Conservation (phyloP, 2,113 vertebrate genomes). For the Bufo gargarizans region DNA sequence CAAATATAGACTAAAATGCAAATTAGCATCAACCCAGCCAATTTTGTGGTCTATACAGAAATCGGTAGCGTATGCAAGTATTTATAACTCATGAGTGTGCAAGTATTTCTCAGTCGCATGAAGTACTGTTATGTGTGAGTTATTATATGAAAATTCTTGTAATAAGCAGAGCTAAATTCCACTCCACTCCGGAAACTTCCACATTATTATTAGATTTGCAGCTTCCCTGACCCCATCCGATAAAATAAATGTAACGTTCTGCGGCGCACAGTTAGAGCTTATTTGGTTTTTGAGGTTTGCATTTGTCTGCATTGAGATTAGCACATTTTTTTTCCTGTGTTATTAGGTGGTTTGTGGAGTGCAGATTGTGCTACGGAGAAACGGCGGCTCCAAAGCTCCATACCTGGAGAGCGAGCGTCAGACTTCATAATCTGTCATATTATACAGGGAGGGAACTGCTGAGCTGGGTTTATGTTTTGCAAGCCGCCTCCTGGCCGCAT, state of each 20-base stretch:
- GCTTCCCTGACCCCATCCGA: background rate
- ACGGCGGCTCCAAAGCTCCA: background rate
- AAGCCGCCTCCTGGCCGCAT: constrained; percentile 1
- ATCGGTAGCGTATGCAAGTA: too few relatives aligned
- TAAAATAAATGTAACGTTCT: constrained; percentile 56
- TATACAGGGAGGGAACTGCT: constrained; percentile 15
- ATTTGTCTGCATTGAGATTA: constrained; percentile 59
- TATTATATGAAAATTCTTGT: too few relatives aligned
- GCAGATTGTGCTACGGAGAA: background rate
- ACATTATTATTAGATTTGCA: background rate
- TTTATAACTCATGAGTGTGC: too few relatives aligned
- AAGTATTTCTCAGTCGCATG: too few relatives aligned
- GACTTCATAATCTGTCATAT: constrained; percentile 48
- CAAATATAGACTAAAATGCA: too few relatives aligned
- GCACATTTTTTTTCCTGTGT: background rate
- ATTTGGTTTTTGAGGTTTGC: constrained; percentile 67
- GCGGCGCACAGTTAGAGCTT: constrained; percentile 64
- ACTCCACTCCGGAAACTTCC: background rate
- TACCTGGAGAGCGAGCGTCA: constrained; percentile 29
- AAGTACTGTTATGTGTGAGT: too few relatives aligned
- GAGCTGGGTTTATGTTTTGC: constrained; percentile 23
- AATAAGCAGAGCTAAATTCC: background rate
- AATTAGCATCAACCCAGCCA: too few relatives aligned
- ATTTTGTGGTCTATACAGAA: too few relatives aligned
- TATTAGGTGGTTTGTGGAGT: background rate